Conservation (phyloP, 2,888 invertebrate species). For the Encarsia formosa region DNA sequence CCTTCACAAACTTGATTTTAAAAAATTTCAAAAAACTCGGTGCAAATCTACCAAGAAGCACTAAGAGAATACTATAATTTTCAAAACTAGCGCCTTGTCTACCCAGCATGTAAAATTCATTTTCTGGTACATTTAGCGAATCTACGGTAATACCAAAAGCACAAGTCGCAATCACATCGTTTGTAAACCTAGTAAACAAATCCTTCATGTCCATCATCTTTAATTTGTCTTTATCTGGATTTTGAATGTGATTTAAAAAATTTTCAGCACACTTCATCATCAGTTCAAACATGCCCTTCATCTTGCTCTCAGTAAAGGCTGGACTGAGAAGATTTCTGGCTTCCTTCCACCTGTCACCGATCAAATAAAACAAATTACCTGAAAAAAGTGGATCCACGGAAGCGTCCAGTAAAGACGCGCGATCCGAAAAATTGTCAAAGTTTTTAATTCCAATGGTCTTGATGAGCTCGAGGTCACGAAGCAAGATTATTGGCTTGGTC, state of each 20-base stretch:
- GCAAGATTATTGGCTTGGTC: conserved; percentile 30
- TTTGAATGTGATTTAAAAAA: too few relatives aligned
- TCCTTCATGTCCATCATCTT: neutral
- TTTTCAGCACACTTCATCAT: conserved; percentile 34
- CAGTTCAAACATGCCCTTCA: conserved; percentile 54
- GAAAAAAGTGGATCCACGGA: conserved; percentile 35
- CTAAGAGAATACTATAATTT: too few relatives aligned
- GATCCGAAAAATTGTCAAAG: conserved; percentile 38
- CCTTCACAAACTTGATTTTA: conserved; percentile 8
- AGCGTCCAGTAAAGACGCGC: conserved; percentile 31
- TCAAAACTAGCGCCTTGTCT: neutral
- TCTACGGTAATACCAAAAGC: neutral
- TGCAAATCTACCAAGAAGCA: too few relatives aligned
- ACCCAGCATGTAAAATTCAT: neutral
- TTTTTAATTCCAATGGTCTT: conserved; percentile 35
- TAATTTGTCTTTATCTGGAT: neutral
- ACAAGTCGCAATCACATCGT: neutral
- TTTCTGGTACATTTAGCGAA: neutral
- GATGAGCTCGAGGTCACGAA: conserved; percentile 38
- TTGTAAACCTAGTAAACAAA: conserved; percentile 3
- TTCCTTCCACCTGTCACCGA: conserved; percentile 50
- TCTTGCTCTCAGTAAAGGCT: conserved; percentile 57
- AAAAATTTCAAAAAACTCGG: too few relatives aligned
- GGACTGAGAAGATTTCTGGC: conserved; percentile 56
- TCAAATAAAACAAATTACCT: conserved; percentile 35